Percentiles rank a stretch among this genome's conserved stretches.
Conservation (phyloP, 2,888 invertebrate species). For the Hypomecis atomaria region DNA sequence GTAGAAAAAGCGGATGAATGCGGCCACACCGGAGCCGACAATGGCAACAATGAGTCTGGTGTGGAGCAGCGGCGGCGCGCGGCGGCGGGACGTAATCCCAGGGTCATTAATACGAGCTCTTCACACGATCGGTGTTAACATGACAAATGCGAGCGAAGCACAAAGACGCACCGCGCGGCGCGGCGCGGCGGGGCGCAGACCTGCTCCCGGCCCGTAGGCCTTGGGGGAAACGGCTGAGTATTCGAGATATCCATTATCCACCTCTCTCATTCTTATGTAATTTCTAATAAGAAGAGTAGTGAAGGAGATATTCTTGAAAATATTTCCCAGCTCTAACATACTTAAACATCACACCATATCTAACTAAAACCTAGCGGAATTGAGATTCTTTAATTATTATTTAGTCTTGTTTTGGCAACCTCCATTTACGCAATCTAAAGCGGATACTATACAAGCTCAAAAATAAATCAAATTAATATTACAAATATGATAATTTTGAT, state of each 20-base stretch:
- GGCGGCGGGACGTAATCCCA: conserved; percentile 71
- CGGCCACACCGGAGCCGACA: conserved; percentile 58
- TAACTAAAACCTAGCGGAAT: conserved; percentile 15
- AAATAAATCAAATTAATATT: conserved; percentile 45
- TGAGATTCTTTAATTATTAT: background rate
- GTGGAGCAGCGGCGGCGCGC: conserved; percentile 1
- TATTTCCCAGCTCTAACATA: conserved; percentile 51
- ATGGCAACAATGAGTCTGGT: conserved; percentile 55
- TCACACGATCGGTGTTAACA: conserved; percentile 82
- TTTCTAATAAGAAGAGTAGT: too few species aligned
- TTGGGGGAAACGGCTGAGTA: too few species aligned
- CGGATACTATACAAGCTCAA: conserved; percentile 40
- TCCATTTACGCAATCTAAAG: conserved; percentile 36
- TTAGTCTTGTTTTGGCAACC: conserved; percentile 3
- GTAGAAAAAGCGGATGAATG: conserved; percentile 60
- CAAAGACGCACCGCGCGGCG: conserved; percentile 70
- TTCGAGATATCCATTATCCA: too few species aligned
- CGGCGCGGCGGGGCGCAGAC: conserved; percentile 43
- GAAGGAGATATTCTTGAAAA: too few species aligned
- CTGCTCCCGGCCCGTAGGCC: conserved; percentile 60
- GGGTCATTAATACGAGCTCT: conserved; percentile 80
- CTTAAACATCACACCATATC: conserved; percentile 33
- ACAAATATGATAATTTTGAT: conserved; percentile 48
- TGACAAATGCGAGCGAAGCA: conserved; percentile 75
- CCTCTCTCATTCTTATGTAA: too few species aligned